Evolutionary conservation across 2,888 invertebrate genomes (phyloP), one percentile per base, ranked within the genome.

Genomic region (Pegoplata infirma): DNA sequence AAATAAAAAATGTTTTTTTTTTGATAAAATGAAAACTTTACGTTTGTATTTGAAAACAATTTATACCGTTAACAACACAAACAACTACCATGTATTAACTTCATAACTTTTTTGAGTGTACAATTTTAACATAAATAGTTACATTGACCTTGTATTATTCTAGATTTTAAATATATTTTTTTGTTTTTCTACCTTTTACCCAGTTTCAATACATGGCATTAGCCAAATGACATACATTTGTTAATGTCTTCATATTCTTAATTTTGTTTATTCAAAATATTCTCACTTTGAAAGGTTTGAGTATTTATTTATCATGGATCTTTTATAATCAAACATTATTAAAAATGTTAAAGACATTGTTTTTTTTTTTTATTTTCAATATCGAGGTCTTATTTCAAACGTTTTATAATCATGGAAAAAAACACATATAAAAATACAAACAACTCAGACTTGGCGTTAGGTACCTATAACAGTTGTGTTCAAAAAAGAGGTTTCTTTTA

Each of bases 311-410:
- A 14, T 51, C 23, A 16, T 25, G 46, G n/a, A 28, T 49, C n/a
- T 17, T 16, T 61, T 66, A 44, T 55, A 66, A 40, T 44, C 23
- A 25, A 53, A 61, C 17, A 25, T 46, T 44, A 17, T 59, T 46
- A 59, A 40, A 49, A 47, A 49, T n/a, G 3, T 14, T 56, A n/a
- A 68, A 36, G 12, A 40, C 12, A 36, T 40, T 49, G 36, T 36
- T 61, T 47, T 23, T 36, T 36, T 72, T 53, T 36, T 61, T 47
- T 23, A 23, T 36, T 72, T 53, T 67, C 71, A 72, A 63, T 63
- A 63, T 55, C 71, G 63, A 63, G 71, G 71, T 72, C 71, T 71
- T 25, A 5, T 71, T 53, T 21, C 23, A 55, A 56, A 55, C 7
- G n/a, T 14, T 51, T 51, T 14, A 51, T 8, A 21, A 17, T 17